Percentiles rank a stretch among this genome's conserved stretches.
Evolutionary conservation across 2,797 vertebrate species (phyloP).

Genomic region (Natrix natrix): DNA sequence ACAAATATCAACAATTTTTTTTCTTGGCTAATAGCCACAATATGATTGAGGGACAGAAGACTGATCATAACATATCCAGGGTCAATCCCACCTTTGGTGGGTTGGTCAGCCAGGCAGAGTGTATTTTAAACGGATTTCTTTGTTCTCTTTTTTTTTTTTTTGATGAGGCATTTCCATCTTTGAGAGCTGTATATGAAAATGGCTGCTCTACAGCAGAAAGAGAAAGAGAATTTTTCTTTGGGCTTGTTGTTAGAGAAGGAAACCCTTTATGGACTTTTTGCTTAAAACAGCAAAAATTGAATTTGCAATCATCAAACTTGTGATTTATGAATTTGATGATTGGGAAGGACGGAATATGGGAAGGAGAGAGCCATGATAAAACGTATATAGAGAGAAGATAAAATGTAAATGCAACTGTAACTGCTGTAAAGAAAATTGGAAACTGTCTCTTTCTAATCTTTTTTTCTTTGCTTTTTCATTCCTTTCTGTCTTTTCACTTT

Average conservation of each 20-base stretch:
- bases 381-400: background rate
- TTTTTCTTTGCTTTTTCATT: background rate
- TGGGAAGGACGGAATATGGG: background rate
- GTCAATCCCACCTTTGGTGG: background rate
- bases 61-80: background rate
- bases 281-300: background rate
- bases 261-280: background rate
- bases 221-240: background rate
- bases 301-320: background rate
- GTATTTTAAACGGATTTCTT: background rate
- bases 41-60: background rate
- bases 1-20: background rate
- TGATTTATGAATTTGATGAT: background rate
- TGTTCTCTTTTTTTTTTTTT: background rate
- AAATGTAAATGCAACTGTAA: background rate
- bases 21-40: background rate
- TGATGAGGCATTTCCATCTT: background rate
- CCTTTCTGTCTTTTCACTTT: background rate
- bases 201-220: background rate
- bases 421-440: background rate
- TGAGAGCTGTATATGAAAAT: background rate
- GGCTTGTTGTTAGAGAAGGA: background rate
- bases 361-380: background rate
- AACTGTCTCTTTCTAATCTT: background rate
- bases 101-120: background rate